A percentile compares a stretch with the other conserved stretches of the same genome.
phyloP scores from a whole-genome alignment of 2,888 invertebrate species.

The Neoitamus cyanurus region DNA sequence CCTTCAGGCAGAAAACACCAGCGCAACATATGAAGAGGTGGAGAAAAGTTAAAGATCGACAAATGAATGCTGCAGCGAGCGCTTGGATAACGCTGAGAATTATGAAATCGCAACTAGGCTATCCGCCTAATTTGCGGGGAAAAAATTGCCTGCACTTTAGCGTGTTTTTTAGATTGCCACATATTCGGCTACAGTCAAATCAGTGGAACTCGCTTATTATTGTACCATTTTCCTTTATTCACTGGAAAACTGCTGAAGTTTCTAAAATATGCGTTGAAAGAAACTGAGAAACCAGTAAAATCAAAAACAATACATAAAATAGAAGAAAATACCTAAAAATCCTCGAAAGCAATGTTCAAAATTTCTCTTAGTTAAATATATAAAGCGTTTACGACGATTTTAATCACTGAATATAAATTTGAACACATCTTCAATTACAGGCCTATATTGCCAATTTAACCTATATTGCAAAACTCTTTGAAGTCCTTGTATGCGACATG shows the following conservation, averaged over 20 bases:
- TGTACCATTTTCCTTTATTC: not conserved
- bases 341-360: too few species aligned
- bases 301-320: too few species aligned
- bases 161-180: not conserved
- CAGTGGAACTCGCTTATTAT: not conserved
- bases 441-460: too few species aligned
- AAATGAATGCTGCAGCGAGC: not conserved
- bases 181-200: not conserved
- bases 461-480: too few species aligned
- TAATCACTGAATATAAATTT: too few species aligned
- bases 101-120: not conserved
- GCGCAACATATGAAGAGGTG: not conserved
- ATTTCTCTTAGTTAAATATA: too few species aligned
- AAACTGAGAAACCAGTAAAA: too few species aligned
- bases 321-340: too few species aligned
- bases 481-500: too few species aligned
- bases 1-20: not conserved
- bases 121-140: not conserved
- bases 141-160: not conserved
- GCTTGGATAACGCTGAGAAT: not conserved
- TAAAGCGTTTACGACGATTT: too few species aligned
- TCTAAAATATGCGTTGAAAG: not conserved
- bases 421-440: too few species aligned
- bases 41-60: not conserved
- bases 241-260: not conserved